Percentiles rank a stretch among this genome's conserved stretches.
Conservation (phyloP, 37 sponge, comb jelly and placozoan genomes). For the Spongia lamella region DNA sequence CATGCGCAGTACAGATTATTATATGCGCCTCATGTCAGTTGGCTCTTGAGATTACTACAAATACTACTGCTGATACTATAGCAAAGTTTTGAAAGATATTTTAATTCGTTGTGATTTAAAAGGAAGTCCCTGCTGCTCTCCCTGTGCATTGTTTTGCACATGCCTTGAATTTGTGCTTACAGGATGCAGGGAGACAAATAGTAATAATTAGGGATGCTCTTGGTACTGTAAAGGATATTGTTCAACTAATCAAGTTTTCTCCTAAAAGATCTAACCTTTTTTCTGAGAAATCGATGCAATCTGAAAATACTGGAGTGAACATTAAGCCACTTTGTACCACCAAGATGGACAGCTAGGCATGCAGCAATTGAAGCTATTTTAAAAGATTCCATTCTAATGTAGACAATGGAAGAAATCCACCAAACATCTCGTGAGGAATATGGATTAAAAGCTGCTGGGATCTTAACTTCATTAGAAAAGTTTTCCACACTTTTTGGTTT, state of each 20-base stretch:
- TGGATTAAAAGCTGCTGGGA: constrained; percentile 41
- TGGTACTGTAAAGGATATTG: constrained; percentile 41
- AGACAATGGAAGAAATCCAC: constrained; percentile 33
- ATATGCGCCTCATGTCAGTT: too few relatives aligned
- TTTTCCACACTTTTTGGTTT: constrained; percentile 47
- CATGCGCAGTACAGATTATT: too few relatives aligned
- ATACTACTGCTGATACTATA: constrained; percentile 47
- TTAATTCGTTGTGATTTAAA: constrained; percentile 46
- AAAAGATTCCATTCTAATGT: constrained; percentile 36
- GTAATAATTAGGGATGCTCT: constrained; percentile 29
- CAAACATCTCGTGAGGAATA: constrained; percentile 55
- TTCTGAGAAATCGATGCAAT: not conserved
- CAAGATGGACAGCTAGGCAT: constrained; percentile 69
- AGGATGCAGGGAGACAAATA: constrained; percentile 50
- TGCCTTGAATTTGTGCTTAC: constrained; percentile 55
- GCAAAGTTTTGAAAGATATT: constrained; percentile 47
- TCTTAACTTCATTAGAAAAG: constrained; percentile 20
- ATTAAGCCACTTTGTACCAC: constrained; percentile 53
- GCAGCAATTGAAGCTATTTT: constrained; percentile 57
- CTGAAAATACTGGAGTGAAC: constrained; percentile 13
- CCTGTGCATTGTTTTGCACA: constrained; percentile 65
- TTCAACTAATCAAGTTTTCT: constrained; percentile 33
- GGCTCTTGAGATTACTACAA: too few relatives aligned
- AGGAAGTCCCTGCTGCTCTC: constrained; percentile 48
- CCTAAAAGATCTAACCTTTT: constrained; percentile 52